Evolutionary conservation across 2,888 invertebrate genomes (phyloP), one percentile per base, ranked within the genome.

Genomic region (Drosophila testacea): DNA sequence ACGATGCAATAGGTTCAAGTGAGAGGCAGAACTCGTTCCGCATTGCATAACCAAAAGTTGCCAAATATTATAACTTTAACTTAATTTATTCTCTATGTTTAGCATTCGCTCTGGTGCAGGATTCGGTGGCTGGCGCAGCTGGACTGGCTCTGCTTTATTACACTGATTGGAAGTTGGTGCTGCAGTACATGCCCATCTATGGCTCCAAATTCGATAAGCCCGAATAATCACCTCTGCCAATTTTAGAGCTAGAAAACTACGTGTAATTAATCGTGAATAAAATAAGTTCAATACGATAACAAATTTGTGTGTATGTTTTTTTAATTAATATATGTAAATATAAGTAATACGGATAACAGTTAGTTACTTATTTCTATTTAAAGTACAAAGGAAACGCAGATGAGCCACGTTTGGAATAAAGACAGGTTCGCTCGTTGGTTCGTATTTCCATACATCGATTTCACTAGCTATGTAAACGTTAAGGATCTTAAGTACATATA

Each of bases 141-240:
- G 94, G 94, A 65, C 88, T 94, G 28, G 93, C 93, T 0, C 77
- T 96, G 9, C 92, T 95, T 3, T 97, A 96, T 92, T 94, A 95
- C 79, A 96, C 96, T 0, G 97, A 97, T 90, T 97, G 97, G 97
- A 96, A 95, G 92, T 90, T 94, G 54, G 93, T 97, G 73, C 93
- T 95, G 52, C 94, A 95, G 79, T 95, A 95, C 91, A 92, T 97
- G 74, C 97, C 97, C 27, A 96, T 94, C 92, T 97, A 97, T 92
- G 94, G 94, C 81, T 94, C 95, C 73, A 96, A 97, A 92, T 97
- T 95, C 91, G 93, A 94, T 41, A 93, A 93, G 65, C 78, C 83
- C 64, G 92, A 92, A 70, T 92, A 87, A 77, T 7, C 32, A n/a
- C 1, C 13, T 13, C 34, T 10, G 1, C 11, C 13, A 16, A 38